A percentile compares a stretch with the other conserved stretches of the same genome.
phyloP scores from a whole-genome alignment of 2,888 invertebrate genomes.

The Steinernema scapterisci region DNA sequence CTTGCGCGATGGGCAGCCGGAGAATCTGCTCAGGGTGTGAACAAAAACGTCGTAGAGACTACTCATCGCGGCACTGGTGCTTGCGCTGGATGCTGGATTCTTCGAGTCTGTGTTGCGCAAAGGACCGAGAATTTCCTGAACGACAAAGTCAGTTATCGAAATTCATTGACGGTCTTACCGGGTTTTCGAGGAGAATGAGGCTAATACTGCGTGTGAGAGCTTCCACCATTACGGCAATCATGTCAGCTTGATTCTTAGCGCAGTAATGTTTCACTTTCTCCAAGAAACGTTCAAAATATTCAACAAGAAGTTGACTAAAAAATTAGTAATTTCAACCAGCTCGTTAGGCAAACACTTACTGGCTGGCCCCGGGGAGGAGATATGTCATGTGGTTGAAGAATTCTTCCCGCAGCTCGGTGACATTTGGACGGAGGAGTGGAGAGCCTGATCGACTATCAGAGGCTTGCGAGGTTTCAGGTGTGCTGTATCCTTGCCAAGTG shows the following conservation, averaged over 20 bases:
- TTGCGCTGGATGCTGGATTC: neutral
- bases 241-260: neutral
- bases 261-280: conserved; percentile 16
- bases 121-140: neutral
- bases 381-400: conserved; percentile 25
- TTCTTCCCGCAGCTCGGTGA: neutral
- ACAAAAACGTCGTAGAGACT: conserved; percentile 2
- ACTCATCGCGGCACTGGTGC: conserved; percentile 14
- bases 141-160: neutral
- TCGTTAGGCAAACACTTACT: neutral
- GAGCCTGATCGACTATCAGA: conserved; percentile 13
- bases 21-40: conserved; percentile 16
- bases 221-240: conserved; percentile 19
- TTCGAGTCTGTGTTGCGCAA: conserved; percentile 2
- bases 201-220: conserved; percentile 26
- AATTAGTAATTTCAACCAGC: neutral
- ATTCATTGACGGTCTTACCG: neutral
- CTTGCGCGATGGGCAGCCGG: neutral
- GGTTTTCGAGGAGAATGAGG: neutral
- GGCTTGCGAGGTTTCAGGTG: neutral
- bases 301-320: conserved; percentile 24
- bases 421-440: conserved; percentile 3
- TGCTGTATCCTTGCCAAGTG: conserved; percentile 23
- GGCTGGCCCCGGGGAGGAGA: conserved; percentile 15
- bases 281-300: conserved; percentile 14